Evolutionary conservation across 2,113 vertebrate species (phyloP), one percentile per base, ranked within the genome.

Genomic region (Murina feae): DNA sequence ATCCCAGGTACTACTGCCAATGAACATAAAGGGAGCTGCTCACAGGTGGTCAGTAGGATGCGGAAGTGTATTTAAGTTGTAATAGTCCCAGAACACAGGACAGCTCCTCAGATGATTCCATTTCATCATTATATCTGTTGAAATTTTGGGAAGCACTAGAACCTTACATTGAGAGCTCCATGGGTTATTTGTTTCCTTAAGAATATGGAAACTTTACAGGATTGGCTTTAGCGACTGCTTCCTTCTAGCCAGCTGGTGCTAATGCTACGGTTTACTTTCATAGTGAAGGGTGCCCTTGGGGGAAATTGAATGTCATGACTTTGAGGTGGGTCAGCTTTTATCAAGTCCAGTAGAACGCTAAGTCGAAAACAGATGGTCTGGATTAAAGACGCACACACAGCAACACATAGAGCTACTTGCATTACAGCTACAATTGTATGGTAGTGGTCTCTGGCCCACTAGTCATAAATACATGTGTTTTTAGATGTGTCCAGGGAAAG

Each of bases 341-440:
- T 81, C 81, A 96, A 89, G 83, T 94, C 25, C 44, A 65, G 69
- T 85, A 66, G 44, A 96, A 39, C 30, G 76, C 25, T 23, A 80
- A 91, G 79, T 76, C 18, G 49, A 96, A 97, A 93, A 75, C 95
- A 98, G 88, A 95, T 96, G 90, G 49, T 91, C 39, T 88, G 51
- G 63, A 69, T 90, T 53, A 65, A 25, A 49, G 28, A 72, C 42
- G 44, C 10, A 69, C 4, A 37, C 3, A 18, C 37, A 23, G 21
- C 37, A 42, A 44, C 42, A 47, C 42, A 53, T 23, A 53, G 51
- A 75, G 39, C 37, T 82, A 92, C 18, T 91, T 95, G 37, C 51
- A 32, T 94, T 93, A 86, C 12, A 91, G 44, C 35, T 20, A 63
- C 51, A 83, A 12, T 21, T 93, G 30, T 79, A 39, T 93, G 30